A percentile compares a stretch with the other conserved stretches of the same genome.
These are phyloP conservation scores for Philaethria dido DNA, from an alignment of 2,888 invertebrate genomes.

Conservation along the genomic window DNA sequence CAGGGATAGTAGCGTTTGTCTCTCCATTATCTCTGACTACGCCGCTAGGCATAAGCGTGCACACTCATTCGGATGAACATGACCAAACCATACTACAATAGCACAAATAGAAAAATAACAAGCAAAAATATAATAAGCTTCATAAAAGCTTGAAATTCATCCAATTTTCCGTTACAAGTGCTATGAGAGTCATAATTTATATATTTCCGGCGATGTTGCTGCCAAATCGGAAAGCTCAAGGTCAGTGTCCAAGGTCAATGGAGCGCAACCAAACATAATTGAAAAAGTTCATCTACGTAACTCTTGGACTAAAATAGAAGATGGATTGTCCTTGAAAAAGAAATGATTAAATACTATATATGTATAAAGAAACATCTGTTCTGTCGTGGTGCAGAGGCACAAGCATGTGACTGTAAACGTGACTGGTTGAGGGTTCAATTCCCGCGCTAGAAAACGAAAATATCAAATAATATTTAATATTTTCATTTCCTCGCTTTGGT, in stretches of 20 bases:
- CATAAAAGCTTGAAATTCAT: slow-evolving; percentile 1
- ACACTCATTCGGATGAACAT: too few relatives aligned
- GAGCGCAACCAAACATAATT: slow-evolving; percentile 24
- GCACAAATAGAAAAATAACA: not conserved
- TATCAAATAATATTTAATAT: too few relatives aligned
- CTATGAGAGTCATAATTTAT: slow-evolving; percentile 32
- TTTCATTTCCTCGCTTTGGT: too few relatives aligned
- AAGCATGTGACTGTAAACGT: too few relatives aligned
- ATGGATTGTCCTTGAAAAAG: not conserved
- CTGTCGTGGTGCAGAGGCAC: too few relatives aligned
- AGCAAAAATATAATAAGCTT: slow-evolving; percentile 8
- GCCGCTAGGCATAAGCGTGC: too few relatives aligned
- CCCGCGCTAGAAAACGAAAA: too few relatives aligned
- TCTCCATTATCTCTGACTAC: too few relatives aligned
- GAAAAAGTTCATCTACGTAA: slow-evolving; percentile 19
- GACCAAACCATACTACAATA: not conserved
- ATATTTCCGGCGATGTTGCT: slow-evolving; percentile 28
- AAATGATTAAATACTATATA: too few relatives aligned
- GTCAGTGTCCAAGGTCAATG: slow-evolving; percentile 24
- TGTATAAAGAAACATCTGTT: too few relatives aligned
- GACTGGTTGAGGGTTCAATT: too few relatives aligned
- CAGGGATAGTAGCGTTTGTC: too few relatives aligned
- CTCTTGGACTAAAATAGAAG: not conserved
- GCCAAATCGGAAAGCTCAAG: slow-evolving; percentile 39
- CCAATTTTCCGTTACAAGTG: slow-evolving; percentile 25